These are phyloP conservation scores for Netelia fuscicornis DNA, from an alignment of 2,888 invertebrate genomes.

Conservation along the genomic window DNA sequence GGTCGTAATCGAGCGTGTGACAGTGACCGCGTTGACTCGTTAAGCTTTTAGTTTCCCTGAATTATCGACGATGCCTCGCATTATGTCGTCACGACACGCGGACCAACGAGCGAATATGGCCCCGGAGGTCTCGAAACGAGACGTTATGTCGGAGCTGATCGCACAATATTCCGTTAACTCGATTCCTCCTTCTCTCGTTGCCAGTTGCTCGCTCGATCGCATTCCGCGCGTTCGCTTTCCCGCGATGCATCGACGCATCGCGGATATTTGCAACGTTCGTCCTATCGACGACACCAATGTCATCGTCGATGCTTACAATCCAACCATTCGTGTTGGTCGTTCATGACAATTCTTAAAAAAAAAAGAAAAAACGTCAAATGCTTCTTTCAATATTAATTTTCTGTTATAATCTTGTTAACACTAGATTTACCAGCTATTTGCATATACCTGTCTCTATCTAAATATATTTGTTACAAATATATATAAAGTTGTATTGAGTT, in stretches of 20 bases:
- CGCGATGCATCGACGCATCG: neutral
- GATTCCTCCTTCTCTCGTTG: conserved; percentile 16
- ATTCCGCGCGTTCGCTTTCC: conserved; percentile 46
- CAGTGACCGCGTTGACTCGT: neutral
- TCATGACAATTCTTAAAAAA: neutral
- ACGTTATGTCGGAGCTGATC: conserved; percentile 39
- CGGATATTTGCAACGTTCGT: conserved; percentile 1
- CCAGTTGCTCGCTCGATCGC: conserved; percentile 15
- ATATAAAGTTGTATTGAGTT: no score
- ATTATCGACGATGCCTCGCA: neutral
- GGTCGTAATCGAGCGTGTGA: neutral
- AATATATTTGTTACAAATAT: no score
- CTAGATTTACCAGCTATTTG: no score
- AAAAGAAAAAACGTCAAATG: neutral
- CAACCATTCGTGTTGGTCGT: neutral
- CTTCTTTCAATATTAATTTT: no score
- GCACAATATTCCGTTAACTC: conserved; percentile 59
- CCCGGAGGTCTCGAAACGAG: conserved; percentile 42
- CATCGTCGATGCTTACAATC: neutral
- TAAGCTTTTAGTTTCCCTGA: neutral
- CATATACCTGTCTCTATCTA: no score
- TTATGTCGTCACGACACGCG: conserved; percentile 21
- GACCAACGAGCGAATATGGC: conserved; percentile 39
- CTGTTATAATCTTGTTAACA: no score
- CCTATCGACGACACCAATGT: neutral